Evolutionary conservation across 2,888 invertebrate species (phyloP).

Genomic region (Euphydryas editha): DNA sequence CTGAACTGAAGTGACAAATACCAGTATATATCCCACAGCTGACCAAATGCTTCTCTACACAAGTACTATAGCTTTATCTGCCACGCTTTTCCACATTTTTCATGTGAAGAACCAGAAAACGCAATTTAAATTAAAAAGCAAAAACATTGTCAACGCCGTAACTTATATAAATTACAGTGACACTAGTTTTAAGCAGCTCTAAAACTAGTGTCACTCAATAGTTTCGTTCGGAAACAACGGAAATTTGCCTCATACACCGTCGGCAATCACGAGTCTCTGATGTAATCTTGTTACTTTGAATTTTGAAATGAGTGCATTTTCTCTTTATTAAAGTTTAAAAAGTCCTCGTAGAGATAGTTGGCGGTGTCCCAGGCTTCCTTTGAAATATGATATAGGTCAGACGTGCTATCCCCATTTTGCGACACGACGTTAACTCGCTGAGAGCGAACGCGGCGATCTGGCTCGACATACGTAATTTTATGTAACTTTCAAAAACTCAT

Average conservation of each 20-base stretch:
- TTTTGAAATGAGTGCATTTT: slow-evolving; percentile 37
- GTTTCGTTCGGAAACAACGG: slow-evolving; percentile 25
- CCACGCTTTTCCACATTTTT: slow-evolving; percentile 5
- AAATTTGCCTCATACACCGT: slow-evolving; percentile 25
- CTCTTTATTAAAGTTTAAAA: slow-evolving; percentile 42
- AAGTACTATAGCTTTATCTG: too few relatives aligned
- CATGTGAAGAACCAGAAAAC: slow-evolving; percentile 11
- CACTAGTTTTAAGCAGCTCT: slow-evolving; percentile 31
- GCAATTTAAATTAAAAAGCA: slow-evolving; percentile 31
- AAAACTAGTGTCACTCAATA: not conserved
- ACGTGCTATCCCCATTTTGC: slow-evolving; percentile 65
- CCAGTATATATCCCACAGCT: too few relatives aligned
- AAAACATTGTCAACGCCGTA: slow-evolving; percentile 15
- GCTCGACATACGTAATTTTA: slow-evolving; percentile 2
- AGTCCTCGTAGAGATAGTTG: slow-evolving; percentile 57
- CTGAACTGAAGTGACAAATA: too few relatives aligned
- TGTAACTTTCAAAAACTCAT: not conserved
- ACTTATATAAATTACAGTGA: slow-evolving; percentile 31
- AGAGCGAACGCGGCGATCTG: slow-evolving; percentile 33
- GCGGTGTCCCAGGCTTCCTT: slow-evolving; percentile 67
- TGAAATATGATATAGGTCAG: slow-evolving; percentile 73
- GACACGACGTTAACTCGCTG: slow-evolving; percentile 48
- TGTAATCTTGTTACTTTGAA: slow-evolving; percentile 31
- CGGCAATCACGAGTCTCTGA: slow-evolving; percentile 24
- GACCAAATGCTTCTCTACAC: too few relatives aligned